A percentile compares a stretch with the other conserved stretches of the same genome.
phyloP scores from a whole-genome alignment of 2,113 vertebrate genomes.

The Nematolebias whitei region DNA sequence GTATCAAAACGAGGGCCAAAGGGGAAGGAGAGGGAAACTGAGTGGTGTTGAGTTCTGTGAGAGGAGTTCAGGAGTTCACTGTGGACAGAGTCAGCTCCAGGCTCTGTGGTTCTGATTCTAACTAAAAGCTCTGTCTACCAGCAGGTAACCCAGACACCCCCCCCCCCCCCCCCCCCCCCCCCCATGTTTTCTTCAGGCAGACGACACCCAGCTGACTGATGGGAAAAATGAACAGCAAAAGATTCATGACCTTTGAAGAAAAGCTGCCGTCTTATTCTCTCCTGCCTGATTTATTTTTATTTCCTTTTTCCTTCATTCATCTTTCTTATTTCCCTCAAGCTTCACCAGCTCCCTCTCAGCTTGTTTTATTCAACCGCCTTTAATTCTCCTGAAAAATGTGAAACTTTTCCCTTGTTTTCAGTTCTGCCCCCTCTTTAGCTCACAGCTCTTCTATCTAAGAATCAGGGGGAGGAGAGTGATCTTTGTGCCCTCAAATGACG shows the following conservation, averaged over 20 bases:
- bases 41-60: slow-evolving; percentile 31
- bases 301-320: slow-evolving; percentile 8
- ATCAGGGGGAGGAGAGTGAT: slow-evolving; percentile 15
- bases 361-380: slow-evolving; percentile 7
- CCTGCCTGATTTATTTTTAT: background rate
- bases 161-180: no score
- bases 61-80: no score
- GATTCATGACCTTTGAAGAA: slow-evolving; percentile 31
- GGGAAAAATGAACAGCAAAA: slow-evolving; percentile 10
- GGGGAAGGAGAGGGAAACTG: slow-evolving; percentile 33
- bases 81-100: slow-evolving; percentile 7
- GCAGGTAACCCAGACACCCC: slow-evolving; percentile 33
- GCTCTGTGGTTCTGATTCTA: background rate
- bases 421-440: slow-evolving; percentile 17
- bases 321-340: slow-evolving; percentile 15
- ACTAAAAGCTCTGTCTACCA: background rate
- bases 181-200: slow-evolving; percentile 39
- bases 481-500: slow-evolving; percentile 24
- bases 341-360: slow-evolving; percentile 5
- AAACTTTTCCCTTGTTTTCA: background rate
- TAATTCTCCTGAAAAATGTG: slow-evolving; percentile 14
- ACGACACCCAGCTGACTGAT: slow-evolving; percentile 53
- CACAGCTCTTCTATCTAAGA: slow-evolving; percentile 5
- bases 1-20: no score
- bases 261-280: slow-evolving; percentile 8